phyloP scores from a whole-genome alignment of 2,113 vertebrate species.

The Ceyx margarethae region DNA sequence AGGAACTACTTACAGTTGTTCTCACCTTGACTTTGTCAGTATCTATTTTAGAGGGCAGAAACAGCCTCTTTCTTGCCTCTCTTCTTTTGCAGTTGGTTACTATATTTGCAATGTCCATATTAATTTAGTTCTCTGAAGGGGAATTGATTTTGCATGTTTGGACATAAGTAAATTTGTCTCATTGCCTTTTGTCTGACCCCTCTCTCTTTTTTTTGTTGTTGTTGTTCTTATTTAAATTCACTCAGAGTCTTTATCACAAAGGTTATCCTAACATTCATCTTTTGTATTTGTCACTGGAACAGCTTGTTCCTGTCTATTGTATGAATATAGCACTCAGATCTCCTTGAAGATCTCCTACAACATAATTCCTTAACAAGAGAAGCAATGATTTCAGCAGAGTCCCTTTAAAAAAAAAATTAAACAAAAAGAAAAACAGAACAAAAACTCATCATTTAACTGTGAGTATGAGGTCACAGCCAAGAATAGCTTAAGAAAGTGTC shows the following conservation, averaged over 20 bases:
- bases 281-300: conserved; percentile 59
- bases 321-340: conserved; percentile 17
- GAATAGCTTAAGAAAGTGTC: neutral
- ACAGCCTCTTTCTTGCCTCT: neutral
- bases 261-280: conserved; percentile 48
- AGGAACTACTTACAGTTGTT: neutral
- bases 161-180: conserved; percentile 29
- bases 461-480: neutral
- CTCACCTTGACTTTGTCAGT: neutral
- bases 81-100: neutral
- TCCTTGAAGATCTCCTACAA: conserved; percentile 52
- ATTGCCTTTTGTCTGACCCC: conserved; percentile 9
- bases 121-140: neutral
- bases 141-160: conserved; percentile 19
- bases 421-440: neutral
- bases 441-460: neutral
- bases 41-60: neutral
- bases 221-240: conserved; percentile 50
- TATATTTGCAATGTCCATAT: neutral
- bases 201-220: neutral
- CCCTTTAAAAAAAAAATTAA: neutral
- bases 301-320: conserved; percentile 50
- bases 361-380: neutral
- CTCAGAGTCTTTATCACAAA: conserved; percentile 34
- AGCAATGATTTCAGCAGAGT: neutral